phyloP scores from a whole-genome alignment of 2,888 invertebrate genomes.

The Cerastis leucographa region DNA sequence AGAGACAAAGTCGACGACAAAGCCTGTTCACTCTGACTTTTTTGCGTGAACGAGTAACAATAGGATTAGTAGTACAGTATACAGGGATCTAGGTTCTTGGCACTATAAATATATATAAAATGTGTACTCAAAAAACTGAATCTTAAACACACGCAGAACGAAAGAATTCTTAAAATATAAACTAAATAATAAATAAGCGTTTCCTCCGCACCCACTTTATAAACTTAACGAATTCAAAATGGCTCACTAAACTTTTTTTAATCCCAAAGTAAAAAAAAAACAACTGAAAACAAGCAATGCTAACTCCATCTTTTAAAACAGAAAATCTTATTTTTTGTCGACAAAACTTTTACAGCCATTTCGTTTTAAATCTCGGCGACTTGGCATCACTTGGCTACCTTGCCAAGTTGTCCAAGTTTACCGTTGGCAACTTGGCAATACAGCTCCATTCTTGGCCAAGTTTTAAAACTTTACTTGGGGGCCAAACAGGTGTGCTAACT shows the following conservation, averaged over 20 bases:
- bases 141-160: not conserved
- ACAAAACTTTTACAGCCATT: constrained; percentile 50
- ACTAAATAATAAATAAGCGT: constrained; percentile 8
- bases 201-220: not conserved
- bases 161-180: not conserved
- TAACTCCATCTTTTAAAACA: constrained; percentile 33
- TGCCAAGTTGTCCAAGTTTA: constrained; percentile 48
- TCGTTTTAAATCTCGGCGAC: constrained; percentile 56
- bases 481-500: constrained; percentile 53
- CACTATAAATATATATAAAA: no score
- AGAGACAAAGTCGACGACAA: no score
- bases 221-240: constrained; percentile 28
- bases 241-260: constrained; percentile 14
- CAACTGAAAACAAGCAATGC: not conserved
- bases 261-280: not conserved
- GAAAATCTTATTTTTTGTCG: constrained; percentile 44
- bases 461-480: constrained; percentile 54
- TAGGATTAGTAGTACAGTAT: not conserved
- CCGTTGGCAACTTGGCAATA: constrained; percentile 56
- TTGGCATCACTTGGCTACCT: constrained; percentile 59
- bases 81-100: not conserved
- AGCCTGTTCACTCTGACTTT: no score
- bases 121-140: not conserved
- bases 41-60: no score
- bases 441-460: constrained; percentile 50